Evolutionary conservation across 2,797 vertebrate species (phyloP), one percentile per base, ranked within the genome.

Genomic region (Micromesistius poutassou): DNA sequence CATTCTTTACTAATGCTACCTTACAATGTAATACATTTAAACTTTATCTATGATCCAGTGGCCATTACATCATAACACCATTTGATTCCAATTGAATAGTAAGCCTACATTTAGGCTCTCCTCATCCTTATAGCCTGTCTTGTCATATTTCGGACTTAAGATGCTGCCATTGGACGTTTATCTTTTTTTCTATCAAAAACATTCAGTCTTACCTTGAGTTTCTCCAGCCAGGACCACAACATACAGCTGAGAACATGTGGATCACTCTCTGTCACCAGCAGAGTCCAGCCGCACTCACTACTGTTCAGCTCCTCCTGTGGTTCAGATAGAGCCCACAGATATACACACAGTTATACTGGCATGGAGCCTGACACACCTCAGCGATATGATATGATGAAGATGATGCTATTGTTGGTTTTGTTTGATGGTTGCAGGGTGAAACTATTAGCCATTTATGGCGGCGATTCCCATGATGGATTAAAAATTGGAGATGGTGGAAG

Each of bases 151-250:
- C 0, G 22, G 22, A 9, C n/a, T 22, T 1, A 62, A 62, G 14
- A 62, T 62, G 22, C 10, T 78, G 13, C 36, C 74, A 28, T 83
- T 73, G 33, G 30, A 76, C 72, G 28, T 19, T 75, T 85, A 5
- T 50, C 16, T 50, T 50, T 50, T 6, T 46, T 46, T 46, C 3
- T 46, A 22, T 55, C 16, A 55, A 55, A 22, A 46, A 19, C 16
- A 19, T 62, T n/a, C n/a, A n/a, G 55, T 62, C 91, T 88, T 28
- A 95, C 95, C 92, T 89, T 94, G 38, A 95, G 86, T 74, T 90
- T 94, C 30, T 96, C 93, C 78, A 96, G 82, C 95, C 95, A 96
- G 35, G 90, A 91, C 95, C 94, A 95, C 77, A 96, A 80, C 9
- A 96, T 86, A 79, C 87, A 90, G 75, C 90, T 92, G 78, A 95